Percentiles rank a stretch among this genome's conserved stretches.
Conservation (phyloP, 2,113 vertebrate genomes). For the Romanogobio albipinnatus region DNA sequence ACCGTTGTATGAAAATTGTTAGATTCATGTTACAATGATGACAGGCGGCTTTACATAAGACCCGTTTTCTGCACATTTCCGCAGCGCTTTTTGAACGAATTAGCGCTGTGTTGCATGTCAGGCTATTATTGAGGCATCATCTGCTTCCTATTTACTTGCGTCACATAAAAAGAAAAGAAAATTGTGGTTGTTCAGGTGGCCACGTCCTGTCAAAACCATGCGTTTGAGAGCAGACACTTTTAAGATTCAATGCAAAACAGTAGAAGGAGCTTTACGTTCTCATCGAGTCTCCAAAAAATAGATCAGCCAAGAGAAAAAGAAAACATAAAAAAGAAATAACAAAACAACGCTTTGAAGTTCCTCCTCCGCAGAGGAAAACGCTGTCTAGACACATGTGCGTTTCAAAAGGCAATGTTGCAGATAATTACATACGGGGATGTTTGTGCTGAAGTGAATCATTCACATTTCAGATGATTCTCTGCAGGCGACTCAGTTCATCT, state of each 20-base stretch:
- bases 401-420: not conserved
- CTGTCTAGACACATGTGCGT: not conserved
- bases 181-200: not conserved
- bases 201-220: not conserved
- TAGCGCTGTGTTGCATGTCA: not conserved
- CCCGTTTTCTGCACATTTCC: not conserved
- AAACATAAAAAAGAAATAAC: not conserved
- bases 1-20: not conserved
- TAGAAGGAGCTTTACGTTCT: not conserved
- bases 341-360: slow-evolving; percentile 9
- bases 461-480: not conserved
- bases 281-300: not conserved
- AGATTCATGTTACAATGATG: not conserved
- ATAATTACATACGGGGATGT: slow-evolving; percentile 10
- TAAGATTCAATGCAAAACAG: not conserved
- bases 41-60: not conserved
- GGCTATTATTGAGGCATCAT: not conserved
- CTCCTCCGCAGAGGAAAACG: not conserved
- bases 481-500: not conserved
- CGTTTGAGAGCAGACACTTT: not conserved
- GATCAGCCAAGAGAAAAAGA: not conserved
- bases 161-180: not conserved
- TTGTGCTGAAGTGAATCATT: not conserved
- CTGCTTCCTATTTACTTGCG: not conserved
- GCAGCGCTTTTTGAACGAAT: not conserved